Base-by-base conservation (phyloP, 2,797 vertebrate species). In the Apogon talboti region DNA sequence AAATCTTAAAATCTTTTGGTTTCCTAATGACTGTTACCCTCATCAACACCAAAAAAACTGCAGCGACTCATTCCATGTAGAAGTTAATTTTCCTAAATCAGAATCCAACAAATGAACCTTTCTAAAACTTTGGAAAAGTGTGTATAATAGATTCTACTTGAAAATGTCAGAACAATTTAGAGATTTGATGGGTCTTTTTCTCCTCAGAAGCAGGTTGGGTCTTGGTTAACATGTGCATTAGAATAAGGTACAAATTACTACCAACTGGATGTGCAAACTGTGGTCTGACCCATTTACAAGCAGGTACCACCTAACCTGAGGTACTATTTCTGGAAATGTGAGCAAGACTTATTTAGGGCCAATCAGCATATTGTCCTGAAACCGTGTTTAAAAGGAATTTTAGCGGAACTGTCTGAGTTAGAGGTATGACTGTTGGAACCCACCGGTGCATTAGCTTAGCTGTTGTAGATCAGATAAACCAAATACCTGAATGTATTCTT, bases 241-340 rank as follows among this genome's bases (percentile, higher is more conserved):
- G 2, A 35, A 35, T 35, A 10, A 35, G 33, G 9, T 10, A 35
- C 8, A 35, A 35, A 35, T 35, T 2, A 10, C 33, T 35, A 9
- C 33, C 9, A 35, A 35, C 33, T 9, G 33, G 33, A 35, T 24
- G 12, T 58, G 21, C 16, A 33, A 35, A 42, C 9, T 56, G n/a
- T 53, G 49, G 54, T 37, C 40, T 66, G 60, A 71, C 49, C 62
- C 18, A 56, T 59, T 76, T 46, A 51, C 40, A 58, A 48, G 21
- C 15, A 62, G 33, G 37, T 30, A 41, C 38, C 15, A 53, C 49
- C 16, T 35, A 55, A 47, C 35, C 37, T 28, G 10, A 63, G 62
- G 44, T 56, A 28, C 19, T 28, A 11, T 53, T 37, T 44, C 52
- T 56, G 35, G 50, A 46, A 51, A 58, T 65, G 35, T 59, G 56